Evolutionary conservation across 2,113 vertebrate genomes (phyloP).

Genomic region (Callopanchax toddi): DNA sequence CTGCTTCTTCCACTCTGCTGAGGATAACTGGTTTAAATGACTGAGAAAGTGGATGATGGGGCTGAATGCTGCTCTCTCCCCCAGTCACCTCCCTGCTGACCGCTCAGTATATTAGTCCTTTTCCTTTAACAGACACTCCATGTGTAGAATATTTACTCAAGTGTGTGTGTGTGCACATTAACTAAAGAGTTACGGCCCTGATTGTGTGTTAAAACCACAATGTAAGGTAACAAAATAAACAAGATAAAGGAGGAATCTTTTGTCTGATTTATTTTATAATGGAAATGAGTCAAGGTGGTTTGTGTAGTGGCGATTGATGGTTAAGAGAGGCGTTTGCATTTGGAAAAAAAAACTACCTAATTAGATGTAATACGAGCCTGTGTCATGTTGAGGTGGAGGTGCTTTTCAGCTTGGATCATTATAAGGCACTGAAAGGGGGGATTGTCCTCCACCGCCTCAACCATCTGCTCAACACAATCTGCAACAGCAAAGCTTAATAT

Average conservation of each 20-base stretch:
- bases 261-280: conserved; percentile 40
- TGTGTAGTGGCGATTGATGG: conserved; percentile 29
- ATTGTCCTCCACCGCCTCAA: conserved; percentile 41
- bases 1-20: conserved; percentile 38
- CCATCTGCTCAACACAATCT: conserved; percentile 61
- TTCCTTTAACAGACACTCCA: conserved; percentile 58
- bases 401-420: conserved; percentile 63
- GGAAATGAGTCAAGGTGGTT: conserved; percentile 14
- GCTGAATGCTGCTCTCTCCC: conserved; percentile 41
- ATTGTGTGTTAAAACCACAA: conserved; percentile 40
- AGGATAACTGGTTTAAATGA: conserved; percentile 40
- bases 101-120: conserved; percentile 38
- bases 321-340: conserved; percentile 48
- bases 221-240: conserved; percentile 30
- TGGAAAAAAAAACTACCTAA: conserved; percentile 75
- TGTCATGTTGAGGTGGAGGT: conserved; percentile 71
- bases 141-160: conserved; percentile 25
- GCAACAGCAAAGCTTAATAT: conserved; percentile 65
- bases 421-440: conserved; percentile 59
- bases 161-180: conserved; percentile 34
- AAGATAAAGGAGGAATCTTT: conserved; percentile 15
- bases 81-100: conserved; percentile 10
- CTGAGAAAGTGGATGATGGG: conserved; percentile 61
- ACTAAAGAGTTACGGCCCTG: conserved; percentile 30
- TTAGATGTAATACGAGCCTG: conserved; percentile 77